phyloP scores from a whole-genome alignment of 2,113 vertebrate species.

The Nesogale talazaci region DNA sequence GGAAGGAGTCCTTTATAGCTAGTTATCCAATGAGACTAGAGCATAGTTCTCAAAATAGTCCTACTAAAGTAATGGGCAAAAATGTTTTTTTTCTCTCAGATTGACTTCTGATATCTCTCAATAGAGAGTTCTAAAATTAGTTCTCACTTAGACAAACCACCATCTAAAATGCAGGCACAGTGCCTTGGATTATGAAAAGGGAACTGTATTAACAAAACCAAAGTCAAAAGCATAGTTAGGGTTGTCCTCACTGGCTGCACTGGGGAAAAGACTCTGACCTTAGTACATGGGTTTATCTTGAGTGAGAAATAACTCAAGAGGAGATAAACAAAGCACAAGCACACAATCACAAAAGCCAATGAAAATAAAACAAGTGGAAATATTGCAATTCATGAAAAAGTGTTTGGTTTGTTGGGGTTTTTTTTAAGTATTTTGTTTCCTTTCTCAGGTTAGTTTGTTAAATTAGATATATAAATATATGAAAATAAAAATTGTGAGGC shows the following conservation, averaged over 20 bases:
- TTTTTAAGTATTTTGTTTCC: neutral
- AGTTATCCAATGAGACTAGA: too few species aligned
- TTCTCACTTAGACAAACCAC: neutral
- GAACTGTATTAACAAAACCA: neutral
- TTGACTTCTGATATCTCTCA: neutral
- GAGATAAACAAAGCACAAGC: conserved; percentile 3
- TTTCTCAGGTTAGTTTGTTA: neutral
- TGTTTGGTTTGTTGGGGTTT: neutral
- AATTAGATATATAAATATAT: neutral
- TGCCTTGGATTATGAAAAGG: neutral
- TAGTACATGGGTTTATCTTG: neutral
- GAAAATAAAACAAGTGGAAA: conserved; percentile 16
- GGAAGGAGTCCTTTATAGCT: neutral
- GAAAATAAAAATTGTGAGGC: neutral
- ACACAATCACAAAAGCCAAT: neutral
- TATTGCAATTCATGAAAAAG: neutral
- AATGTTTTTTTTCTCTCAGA: neutral
- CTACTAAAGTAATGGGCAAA: neutral
- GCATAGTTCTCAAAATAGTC: neutral
- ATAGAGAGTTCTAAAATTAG: neutral
- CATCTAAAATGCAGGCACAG: neutral
- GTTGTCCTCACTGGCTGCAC: neutral
- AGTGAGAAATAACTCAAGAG: neutral
- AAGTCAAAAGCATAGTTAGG: neutral
- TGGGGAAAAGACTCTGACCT: neutral